Percentiles rank a stretch among this genome's conserved stretches.
Evolutionary conservation across 2,797 vertebrate species (phyloP).

Genomic region (Allobates femoralis): DNA sequence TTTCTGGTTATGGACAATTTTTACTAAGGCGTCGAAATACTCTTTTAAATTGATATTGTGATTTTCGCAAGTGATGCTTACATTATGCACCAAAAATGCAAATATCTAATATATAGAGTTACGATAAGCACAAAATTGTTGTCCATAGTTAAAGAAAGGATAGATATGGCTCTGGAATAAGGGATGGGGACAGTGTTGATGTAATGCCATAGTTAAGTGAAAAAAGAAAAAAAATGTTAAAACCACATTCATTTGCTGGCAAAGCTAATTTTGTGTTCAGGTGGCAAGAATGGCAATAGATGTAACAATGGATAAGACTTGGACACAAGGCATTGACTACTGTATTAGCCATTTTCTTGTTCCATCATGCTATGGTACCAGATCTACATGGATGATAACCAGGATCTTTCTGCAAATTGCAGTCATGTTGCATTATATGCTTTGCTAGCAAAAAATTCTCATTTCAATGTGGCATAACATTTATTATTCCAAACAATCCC

Average conservation of each 20-base stretch:
- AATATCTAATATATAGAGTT: no score
- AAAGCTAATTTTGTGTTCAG: not conserved
- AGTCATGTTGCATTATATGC: not conserved
- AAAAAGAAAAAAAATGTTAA: not conserved
- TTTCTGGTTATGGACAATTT: no score
- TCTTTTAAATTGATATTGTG: no score
- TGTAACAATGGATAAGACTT: not conserved
- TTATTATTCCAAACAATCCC: not conserved
- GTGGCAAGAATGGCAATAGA: not conserved
- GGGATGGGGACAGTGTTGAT: no score
- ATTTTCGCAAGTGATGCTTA: no score
- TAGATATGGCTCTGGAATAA: no score
- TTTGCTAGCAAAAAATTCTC: not conserved
- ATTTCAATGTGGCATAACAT: not conserved
- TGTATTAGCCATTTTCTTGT: not conserved
- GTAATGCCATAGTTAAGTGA: no score
- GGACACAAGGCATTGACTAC: not conserved
- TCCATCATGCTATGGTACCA: not conserved
- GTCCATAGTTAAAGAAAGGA: no score
- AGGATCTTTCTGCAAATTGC: not conserved
- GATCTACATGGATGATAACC: not conserved
- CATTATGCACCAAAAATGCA: no score
- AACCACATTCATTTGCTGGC: not conserved
- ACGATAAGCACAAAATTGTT: no score
- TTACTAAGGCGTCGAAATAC: no score